phyloP scores from a whole-genome alignment of 1,140 invertebrate species.

The Oryzaephilus surinamensis region DNA sequence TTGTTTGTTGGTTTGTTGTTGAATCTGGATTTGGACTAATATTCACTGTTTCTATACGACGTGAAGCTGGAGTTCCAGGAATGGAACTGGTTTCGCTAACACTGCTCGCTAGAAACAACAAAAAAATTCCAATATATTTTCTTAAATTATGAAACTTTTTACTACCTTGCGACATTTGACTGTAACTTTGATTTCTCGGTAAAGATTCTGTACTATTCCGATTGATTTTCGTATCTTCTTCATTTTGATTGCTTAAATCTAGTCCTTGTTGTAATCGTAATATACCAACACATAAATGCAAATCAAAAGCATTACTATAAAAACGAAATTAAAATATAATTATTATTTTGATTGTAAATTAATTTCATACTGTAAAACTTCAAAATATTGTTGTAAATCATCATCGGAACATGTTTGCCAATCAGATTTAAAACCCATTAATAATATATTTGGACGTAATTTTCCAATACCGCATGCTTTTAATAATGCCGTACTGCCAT shows the following conservation, averaged over 20 bases:
- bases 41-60: conserved; percentile 41
- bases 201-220: conserved; percentile 32
- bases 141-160: neutral
- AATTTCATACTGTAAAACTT: conserved; percentile 78
- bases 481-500: conserved; percentile 59
- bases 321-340: conserved; percentile 5
- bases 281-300: conserved; percentile 82
- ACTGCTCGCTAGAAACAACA: conserved; percentile 48
- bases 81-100: conserved; percentile 53
- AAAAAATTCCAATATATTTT: neutral
- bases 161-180: conserved; percentile 53
- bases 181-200: conserved; percentile 47
- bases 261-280: conserved; percentile 73
- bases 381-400: conserved; percentile 77
- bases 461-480: conserved; percentile 82
- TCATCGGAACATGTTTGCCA: conserved; percentile 67
- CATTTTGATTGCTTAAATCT: conserved; percentile 46
- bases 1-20: conserved; percentile 15
- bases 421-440: conserved; percentile 87
- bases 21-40: conserved; percentile 34
- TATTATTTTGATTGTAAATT: neutral
- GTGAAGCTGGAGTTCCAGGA: conserved; percentile 41
- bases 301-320: conserved; percentile 81
- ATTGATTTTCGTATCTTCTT: conserved; percentile 17
- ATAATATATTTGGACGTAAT: conserved; percentile 76